Evolutionary conservation across 2,797 vertebrate species (phyloP).

Genomic region (Chaetophractus vellerosus): DNA sequence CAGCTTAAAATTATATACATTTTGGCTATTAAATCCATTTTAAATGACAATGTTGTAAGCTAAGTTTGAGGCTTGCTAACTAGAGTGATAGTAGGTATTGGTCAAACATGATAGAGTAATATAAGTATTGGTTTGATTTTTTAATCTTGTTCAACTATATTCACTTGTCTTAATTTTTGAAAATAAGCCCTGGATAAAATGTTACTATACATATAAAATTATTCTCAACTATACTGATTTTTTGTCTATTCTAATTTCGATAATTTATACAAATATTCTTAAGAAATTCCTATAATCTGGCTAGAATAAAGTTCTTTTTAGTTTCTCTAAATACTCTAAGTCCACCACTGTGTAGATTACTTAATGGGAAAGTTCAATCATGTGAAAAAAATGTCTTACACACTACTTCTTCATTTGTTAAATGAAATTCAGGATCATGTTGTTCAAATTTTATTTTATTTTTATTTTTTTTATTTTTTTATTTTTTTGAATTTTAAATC

Average conservation of each 20-base stretch:
- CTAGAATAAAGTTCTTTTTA: not conserved
- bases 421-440: not conserved
- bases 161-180: not conserved
- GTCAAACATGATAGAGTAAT: not conserved
- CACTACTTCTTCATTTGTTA: not conserved
- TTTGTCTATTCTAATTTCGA: not conserved
- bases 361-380: not conserved
- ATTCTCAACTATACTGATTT: not conserved
- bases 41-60: not conserved
- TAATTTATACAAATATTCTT: not conserved
- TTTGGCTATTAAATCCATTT: not conserved
- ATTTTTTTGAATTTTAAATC: no score
- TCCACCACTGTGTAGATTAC: not conserved
- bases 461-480: no score
- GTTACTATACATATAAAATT: not conserved
- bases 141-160: not conserved
- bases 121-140: not conserved
- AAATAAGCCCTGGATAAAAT: conserved; percentile 4
- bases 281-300: not conserved
- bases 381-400: not conserved
- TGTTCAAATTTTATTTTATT: no score
- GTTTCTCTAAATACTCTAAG: not conserved
- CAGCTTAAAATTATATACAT: not conserved
- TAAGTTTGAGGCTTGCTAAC: not conserved
- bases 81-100: not conserved